Conservation (phyloP, 2,888 invertebrate genomes). For the Pasiphila rectangulata region DNA sequence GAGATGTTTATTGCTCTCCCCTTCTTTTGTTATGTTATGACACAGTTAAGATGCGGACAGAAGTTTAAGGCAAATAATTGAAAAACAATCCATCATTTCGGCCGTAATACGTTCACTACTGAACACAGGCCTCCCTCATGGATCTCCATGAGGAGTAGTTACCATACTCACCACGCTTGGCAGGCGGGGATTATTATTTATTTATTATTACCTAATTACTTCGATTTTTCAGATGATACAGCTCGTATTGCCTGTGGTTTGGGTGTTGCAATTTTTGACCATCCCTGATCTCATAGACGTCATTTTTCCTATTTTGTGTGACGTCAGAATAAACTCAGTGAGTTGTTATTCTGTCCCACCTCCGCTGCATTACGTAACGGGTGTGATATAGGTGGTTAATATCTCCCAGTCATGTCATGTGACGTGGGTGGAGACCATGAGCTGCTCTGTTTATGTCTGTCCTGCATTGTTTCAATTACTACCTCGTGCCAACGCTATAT, state of each 20-base stretch:
- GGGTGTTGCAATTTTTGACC: too few relatives aligned
- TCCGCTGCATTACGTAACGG: constrained; percentile 27
- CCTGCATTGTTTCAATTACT: constrained; percentile 20
- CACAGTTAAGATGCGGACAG: background rate
- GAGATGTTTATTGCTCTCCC: constrained; percentile 32
- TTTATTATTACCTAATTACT: too few relatives aligned
- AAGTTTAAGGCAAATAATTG: background rate
- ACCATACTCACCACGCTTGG: too few relatives aligned
- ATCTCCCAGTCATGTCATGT: constrained; percentile 19
- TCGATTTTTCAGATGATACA: too few relatives aligned
- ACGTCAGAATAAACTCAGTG: too few relatives aligned
- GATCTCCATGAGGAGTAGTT: background rate
- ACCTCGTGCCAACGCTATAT: too few relatives aligned
- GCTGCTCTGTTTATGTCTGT: constrained; percentile 13
- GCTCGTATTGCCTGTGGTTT: too few relatives aligned
- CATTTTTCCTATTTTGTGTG: background rate
- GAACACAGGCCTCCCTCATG: too few relatives aligned
- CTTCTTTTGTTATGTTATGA: constrained; percentile 16
- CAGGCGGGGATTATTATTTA: too few relatives aligned
- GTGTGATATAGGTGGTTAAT: constrained; percentile 29
- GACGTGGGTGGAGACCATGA: constrained; percentile 20
- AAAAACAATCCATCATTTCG: too few relatives aligned
- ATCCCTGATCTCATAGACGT: background rate
- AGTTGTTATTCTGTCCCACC: constrained; percentile 5
- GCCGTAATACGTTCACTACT: too few relatives aligned